Percentiles rank a stretch among this genome's conserved stretches.
Evolutionary conservation across 2,888 invertebrate genomes (phyloP).

Genomic region (Limnephilus rhombicus): DNA sequence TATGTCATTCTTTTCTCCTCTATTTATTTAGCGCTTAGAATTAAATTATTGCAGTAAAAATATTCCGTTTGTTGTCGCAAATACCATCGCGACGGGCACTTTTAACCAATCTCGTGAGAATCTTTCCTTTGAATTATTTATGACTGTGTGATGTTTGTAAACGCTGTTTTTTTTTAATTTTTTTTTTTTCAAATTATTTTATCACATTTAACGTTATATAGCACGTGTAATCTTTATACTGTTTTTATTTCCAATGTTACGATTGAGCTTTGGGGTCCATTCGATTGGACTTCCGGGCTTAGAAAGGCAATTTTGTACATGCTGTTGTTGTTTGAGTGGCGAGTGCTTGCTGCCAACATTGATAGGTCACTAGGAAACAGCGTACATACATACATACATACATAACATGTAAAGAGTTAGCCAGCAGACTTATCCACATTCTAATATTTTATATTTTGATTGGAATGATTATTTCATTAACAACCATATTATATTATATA

Average conservation of each 20-base stretch:
- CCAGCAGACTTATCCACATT: neutral
- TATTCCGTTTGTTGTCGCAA: neutral
- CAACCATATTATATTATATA: constrained; percentile 12
- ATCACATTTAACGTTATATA: constrained; percentile 45
- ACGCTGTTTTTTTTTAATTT: constrained; percentile 39
- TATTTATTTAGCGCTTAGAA: constrained; percentile 46
- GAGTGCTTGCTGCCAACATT: neutral
- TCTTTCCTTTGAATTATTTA: constrained; percentile 53
- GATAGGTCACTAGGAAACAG: neutral
- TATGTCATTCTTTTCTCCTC: constrained; percentile 30
- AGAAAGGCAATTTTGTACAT: constrained; percentile 2
- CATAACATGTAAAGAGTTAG: constrained; percentile 1
- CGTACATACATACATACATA: too few species aligned
- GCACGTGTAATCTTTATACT: constrained; percentile 33
- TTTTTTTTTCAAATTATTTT: constrained; percentile 51
- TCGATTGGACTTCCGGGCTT: neutral
- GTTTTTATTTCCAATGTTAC: constrained; percentile 9
- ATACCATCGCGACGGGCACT: neutral
- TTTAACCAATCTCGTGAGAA: constrained; percentile 45
- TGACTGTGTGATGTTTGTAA: constrained; percentile 59
- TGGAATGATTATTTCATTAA: constrained; percentile 38
- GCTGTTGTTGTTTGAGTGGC: constrained; percentile 25
- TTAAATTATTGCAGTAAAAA: constrained; percentile 47
- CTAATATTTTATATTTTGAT: constrained; percentile 50
- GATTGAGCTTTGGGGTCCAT: neutral